phyloP scores from a whole-genome alignment of 1,140 invertebrate genomes.

The Pseudomyrmex dendroicus region DNA sequence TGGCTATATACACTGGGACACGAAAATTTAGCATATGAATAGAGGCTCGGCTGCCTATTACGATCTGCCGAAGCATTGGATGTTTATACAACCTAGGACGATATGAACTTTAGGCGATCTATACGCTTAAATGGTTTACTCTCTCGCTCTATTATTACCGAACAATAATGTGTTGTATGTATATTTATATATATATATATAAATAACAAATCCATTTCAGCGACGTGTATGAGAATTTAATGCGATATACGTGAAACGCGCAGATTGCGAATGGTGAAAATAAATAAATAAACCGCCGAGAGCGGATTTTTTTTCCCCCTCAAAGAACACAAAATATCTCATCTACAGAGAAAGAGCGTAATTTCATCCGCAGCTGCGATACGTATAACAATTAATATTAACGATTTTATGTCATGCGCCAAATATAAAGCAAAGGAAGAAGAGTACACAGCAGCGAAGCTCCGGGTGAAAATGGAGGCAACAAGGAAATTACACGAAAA shows the following conservation, averaged over 20 bases:
- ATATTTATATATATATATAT: neutral
- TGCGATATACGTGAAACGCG: neutral
- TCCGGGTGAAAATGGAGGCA: neutral
- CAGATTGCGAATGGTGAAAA: neutral
- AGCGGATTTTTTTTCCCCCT: too few species aligned
- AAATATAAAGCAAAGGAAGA: neutral
- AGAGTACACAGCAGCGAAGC: neutral
- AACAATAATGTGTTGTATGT: neutral
- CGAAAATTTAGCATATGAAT: conserved; percentile 42
- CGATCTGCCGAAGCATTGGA: conserved; percentile 39
- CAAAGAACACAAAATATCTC: neutral
- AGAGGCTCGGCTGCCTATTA: conserved; percentile 18
- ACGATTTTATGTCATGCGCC: neutral
- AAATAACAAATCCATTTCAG: conserved; percentile 11
- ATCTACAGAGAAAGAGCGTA: conserved; percentile 21
- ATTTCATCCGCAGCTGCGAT: conserved; percentile 22
- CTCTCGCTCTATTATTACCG: conserved; percentile 33
- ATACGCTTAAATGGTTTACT: too few species aligned
- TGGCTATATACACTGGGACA: neutral
- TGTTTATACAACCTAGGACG: conserved; percentile 29
- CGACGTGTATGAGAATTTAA: neutral
- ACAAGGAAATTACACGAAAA: neutral
- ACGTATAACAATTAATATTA: conserved; percentile 7
- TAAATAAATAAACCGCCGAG: too few species aligned
- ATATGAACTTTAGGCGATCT: conserved; percentile 25